Base-by-base conservation (phyloP, 2,888 invertebrate genomes). In the Parochlus steinenii region DNA sequence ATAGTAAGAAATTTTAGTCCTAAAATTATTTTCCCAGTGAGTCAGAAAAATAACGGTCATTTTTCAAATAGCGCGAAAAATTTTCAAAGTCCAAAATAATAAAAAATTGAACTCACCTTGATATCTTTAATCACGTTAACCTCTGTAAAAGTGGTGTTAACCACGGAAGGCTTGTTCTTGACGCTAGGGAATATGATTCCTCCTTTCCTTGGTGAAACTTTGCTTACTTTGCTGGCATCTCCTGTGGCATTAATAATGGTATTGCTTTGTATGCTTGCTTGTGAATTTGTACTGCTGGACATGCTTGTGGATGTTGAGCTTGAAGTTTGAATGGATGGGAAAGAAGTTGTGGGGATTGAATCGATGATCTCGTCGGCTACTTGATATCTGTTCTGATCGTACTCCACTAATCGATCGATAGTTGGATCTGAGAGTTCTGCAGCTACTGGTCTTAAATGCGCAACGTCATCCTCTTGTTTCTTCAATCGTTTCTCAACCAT, bases 111-210 rank as follows among this genome's bases (percentile, higher is more conserved):
- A 51, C 72, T 71, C 63, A 83, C 83, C 74, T 78, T 82, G 45
- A 85, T 71, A 55, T 85, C 83, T 62, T 81, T 82, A 52, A 79
- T 69, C 45, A 74, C 67, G 45, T 78, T 64, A 48, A 76, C 64
- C 51, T 85, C 85, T 7, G 77, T 77, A 28, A 34, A 34, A 31
- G 81, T 81, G 44, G 78, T 77, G 62, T 85, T 85, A 37, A 78
- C 76, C 40, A 79, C 72, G 43, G 80, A 74, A 15, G 87, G 86
- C 48, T 87, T 87, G 57, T 86, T 86, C 61, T 86, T 86, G 33
- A 86, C 80, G 53, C 85, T 85, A 7, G 87, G 87, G 61, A 87
- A 87, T 55, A 87, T 86, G 47, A 87, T 74, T 39, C 82, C 81
- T 24, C 82, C 78, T 58, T 82, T 83, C 43, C 81, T 68, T 39